Conservation (phyloP, 1,140 invertebrate genomes). For the Zaprionus africanus region DNA sequence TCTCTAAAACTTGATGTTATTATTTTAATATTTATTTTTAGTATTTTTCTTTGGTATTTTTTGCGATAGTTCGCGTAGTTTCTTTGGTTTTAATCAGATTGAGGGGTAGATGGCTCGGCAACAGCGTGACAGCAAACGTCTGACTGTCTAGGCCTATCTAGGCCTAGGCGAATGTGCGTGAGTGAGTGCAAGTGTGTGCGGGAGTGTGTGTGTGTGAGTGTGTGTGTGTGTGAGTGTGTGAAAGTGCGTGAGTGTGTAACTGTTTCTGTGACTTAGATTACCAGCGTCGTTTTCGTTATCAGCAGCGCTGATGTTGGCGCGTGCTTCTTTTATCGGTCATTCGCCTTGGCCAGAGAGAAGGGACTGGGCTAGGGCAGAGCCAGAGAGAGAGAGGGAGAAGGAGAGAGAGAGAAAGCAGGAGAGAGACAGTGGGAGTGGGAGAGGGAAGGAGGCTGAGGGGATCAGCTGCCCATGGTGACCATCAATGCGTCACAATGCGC, state of each 20-base stretch:
- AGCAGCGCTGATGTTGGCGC: slow-evolving; percentile 49
- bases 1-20: background rate
- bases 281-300: slow-evolving; percentile 20
- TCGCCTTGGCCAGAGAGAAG: slow-evolving; percentile 57
- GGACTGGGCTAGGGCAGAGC: slow-evolving; percentile 1
- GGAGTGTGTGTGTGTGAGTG: background rate
- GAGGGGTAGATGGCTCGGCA: background rate
- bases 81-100: background rate
- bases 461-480: slow-evolving; percentile 45
- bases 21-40: background rate
- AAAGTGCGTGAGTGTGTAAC: background rate
- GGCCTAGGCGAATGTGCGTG: background rate
- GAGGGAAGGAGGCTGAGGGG: background rate
- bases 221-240: background rate
- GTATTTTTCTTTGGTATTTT: background rate
- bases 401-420: background rate
- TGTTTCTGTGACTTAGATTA: slow-evolving; percentile 16
- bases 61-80: background rate
- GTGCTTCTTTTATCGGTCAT: slow-evolving; percentile 79
- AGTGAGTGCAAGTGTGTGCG: background rate
- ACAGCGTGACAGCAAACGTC: slow-evolving; percentile 1
- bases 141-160: background rate
- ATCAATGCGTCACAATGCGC: slow-evolving; percentile 68
- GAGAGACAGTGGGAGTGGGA: slow-evolving; percentile 10
- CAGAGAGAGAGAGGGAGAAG: background rate